phyloP scores from a whole-genome alignment of 2,888 invertebrate species.

The Chrysolina haemoptera region DNA sequence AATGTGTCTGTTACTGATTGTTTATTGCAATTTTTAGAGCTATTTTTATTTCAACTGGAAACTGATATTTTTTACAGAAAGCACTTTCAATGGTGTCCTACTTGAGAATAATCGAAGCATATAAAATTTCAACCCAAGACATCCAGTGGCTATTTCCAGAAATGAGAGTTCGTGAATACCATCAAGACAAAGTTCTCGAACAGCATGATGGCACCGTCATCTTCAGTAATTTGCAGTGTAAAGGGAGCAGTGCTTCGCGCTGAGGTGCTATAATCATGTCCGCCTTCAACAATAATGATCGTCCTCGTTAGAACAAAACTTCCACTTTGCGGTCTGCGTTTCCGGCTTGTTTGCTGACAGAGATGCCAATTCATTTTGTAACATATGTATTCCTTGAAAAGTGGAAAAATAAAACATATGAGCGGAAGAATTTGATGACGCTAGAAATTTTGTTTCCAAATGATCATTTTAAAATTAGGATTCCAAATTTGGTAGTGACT shows the following conservation, averaged over 20 bases:
- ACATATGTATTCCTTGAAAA: no score
- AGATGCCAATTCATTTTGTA: not conserved
- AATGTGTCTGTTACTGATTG: no score
- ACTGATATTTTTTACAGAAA: no score
- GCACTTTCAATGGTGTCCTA: no score
- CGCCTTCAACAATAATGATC: slow-evolving; percentile 6
- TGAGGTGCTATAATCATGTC: slow-evolving; percentile 1
- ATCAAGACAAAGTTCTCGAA: not conserved
- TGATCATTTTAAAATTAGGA: no score
- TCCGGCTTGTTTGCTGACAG: not conserved
- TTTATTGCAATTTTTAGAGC: no score
- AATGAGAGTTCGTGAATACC: not conserved
- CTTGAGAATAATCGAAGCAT: no score
- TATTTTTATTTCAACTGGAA: no score
- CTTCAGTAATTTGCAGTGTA: slow-evolving; percentile 4
- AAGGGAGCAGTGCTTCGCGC: not conserved
- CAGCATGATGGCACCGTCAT: not conserved
- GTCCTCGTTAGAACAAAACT: slow-evolving; percentile 1
- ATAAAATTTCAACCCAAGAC: not conserved
- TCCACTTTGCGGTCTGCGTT: not conserved
- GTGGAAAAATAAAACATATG: no score
- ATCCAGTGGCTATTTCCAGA: not conserved
- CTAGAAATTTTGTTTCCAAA: no score
- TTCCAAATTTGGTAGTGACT: no score
- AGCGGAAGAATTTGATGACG: no score